Evolutionary conservation across 2,797 vertebrate species (phyloP).

Genomic region (Anabacerthia variegaticeps): DNA sequence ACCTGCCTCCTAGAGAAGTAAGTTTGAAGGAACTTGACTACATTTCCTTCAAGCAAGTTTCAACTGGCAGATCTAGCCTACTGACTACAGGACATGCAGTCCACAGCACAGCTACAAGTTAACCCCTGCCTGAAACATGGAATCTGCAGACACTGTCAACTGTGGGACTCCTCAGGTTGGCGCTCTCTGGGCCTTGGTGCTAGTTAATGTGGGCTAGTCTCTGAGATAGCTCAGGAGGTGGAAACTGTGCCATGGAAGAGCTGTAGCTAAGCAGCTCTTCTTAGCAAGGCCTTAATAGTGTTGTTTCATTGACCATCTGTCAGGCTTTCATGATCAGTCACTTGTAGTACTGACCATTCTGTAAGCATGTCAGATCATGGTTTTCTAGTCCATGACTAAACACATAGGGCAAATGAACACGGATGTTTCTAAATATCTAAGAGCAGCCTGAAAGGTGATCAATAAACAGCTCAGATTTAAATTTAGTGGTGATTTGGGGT

Average conservation of each 20-base stretch:
- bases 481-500: not conserved
- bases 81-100: not conserved
- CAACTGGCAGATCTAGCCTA: fast-evolving
- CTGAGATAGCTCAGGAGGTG: not conserved
- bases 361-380: fast-evolving
- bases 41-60: not conserved
- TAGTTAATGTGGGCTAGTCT: not conserved
- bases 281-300: fast-evolving
- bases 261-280: not conserved
- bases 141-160: not conserved
- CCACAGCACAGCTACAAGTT: not conserved
- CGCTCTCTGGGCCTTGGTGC: not conserved
- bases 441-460: not conserved
- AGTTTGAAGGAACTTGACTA: not conserved
- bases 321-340: not conserved
- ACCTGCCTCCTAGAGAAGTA: not conserved
- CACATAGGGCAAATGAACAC: fast-evolving
- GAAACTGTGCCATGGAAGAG: not conserved
- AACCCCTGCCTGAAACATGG: not conserved
- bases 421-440: not conserved
- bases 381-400: not conserved
- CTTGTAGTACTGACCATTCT: fast-evolving
- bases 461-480: not conserved
- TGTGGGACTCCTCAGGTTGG: not conserved
- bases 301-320: not conserved